Evolutionary conservation across 2,113 vertebrate genomes (phyloP), one percentile per base, ranked within the genome.

Genomic region (Paratilapia polleni): DNA sequence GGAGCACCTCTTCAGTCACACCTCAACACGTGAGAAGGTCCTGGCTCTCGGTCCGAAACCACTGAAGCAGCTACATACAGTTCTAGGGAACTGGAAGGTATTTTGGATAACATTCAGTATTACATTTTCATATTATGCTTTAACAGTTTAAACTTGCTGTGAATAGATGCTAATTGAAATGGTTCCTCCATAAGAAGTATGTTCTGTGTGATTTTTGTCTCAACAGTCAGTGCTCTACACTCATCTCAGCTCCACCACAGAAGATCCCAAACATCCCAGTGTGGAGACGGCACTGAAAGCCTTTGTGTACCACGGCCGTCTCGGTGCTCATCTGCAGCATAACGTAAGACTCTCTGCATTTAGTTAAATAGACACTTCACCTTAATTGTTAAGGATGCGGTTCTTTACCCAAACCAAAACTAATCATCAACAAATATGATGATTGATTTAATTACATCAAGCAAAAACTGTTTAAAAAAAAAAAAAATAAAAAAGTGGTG

Each of bases 261-360:
- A 68, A 19, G 88, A 79, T 13, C 86, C 88, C 47, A 73, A 43
- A 4, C 62, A 41, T 41, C 93, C 95, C 28, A 87, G 49, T 13
- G 91, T 95, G 83, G 91, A 96, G 9, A 93, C 95, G 0, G 94
- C 96, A 1, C 89, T 97, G 76, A 96, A 93, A 76, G 97, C 96
- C 57, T 98, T 99, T 70, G 88, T 83, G 61, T 94, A 95, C 6
- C 95, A 97, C 57, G 95, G 96, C 15, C 96, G 97, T 2, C 94
- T 99, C 58, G 88, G 90, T 14, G 86, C 97, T 77, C 98, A 99
- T 88, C 94, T 99, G 17, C 97, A 99, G 12, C 91, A 97, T 77
- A 95, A 94, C 90, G 98, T 98, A 88, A 93, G 93, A 4, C 49
- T 81, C 19, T 63, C 6, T 59, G 11, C 10, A 6, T 79, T 24